Percentiles rank a stretch among this genome's conserved stretches.
Conservation (phyloP, 2,113 vertebrate genomes). For the Megatriorchis doriae region DNA sequence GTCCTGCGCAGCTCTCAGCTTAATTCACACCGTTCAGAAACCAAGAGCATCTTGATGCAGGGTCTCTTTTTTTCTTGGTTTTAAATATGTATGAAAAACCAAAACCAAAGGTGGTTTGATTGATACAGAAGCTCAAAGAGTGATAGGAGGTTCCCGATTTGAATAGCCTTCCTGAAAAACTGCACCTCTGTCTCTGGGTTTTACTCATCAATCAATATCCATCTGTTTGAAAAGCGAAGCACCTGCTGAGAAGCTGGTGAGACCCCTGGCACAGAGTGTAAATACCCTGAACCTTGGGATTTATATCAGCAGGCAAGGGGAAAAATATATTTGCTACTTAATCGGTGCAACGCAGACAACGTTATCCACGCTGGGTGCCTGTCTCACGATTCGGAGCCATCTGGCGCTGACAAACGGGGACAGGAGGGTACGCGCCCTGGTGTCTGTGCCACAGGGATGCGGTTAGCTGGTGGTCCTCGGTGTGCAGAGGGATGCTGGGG, state of each 20-base stretch:
- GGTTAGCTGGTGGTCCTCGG: not conserved
- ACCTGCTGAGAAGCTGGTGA: constrained; percentile 1
- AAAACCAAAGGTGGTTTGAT: not conserved
- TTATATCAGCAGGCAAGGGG: not conserved
- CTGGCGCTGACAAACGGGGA: not conserved
- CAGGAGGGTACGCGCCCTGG: not conserved
- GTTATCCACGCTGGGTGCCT: not conserved
- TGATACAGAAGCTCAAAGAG: not conserved
- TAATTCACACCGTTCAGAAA: not conserved
- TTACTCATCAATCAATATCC: constrained; percentile 19
- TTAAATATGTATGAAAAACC: not conserved
- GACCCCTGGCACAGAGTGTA: not conserved
- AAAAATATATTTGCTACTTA: not conserved
- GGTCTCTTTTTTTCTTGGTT: not conserved
- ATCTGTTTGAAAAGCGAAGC: constrained; percentile 18
- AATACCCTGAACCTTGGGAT: not conserved
- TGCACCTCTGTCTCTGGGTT: not conserved
- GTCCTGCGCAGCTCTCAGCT: not conserved
- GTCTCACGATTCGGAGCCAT: not conserved
- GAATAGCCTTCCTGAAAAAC: constrained; percentile 6
- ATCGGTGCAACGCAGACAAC: not conserved
- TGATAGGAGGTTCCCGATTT: not conserved
- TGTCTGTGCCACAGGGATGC: not conserved
- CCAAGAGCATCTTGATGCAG: not conserved
- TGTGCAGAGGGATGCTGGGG: not conserved